phyloP scores from a whole-genome alignment of 2,113 vertebrate species.

The Cervus canadensis region DNA sequence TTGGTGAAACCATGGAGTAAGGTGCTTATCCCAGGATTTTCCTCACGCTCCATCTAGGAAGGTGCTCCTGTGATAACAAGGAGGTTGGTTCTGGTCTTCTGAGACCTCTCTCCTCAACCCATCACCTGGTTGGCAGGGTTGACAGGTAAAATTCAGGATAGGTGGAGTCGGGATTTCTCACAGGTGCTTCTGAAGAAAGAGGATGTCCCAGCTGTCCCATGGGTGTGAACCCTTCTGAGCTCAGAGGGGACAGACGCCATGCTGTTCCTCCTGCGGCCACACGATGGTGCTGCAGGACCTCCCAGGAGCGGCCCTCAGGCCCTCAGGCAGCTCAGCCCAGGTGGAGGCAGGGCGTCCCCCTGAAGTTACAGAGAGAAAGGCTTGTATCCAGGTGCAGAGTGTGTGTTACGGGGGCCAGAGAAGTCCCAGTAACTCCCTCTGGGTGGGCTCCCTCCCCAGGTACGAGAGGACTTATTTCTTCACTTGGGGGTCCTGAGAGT shows the following conservation, averaged over 20 bases:
- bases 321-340: too few relatives aligned
- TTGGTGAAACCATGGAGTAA: not conserved
- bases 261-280: not conserved
- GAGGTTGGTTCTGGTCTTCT: too few relatives aligned
- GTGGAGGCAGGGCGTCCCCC: accelerated
- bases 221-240: not conserved
- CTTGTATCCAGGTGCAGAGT: accelerated
- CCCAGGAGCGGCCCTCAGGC: not conserved
- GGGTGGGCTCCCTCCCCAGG: not conserved
- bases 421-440: not conserved
- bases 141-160: not conserved
- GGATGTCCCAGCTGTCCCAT: accelerated
- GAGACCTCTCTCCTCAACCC: too few relatives aligned
- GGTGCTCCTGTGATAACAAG: too few relatives aligned
- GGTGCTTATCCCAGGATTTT: not conserved
- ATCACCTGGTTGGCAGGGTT: accelerated
- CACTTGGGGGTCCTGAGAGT: not conserved
- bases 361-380: not conserved
- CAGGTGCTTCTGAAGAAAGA: not conserved
- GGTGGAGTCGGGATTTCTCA: not conserved
- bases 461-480: accelerated
- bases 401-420: accelerated
- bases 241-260: accelerated
- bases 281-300: not conserved
- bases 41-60: accelerated